phyloP scores from a whole-genome alignment of 1,140 invertebrate species.

The Ridgeia piscesae region DNA sequence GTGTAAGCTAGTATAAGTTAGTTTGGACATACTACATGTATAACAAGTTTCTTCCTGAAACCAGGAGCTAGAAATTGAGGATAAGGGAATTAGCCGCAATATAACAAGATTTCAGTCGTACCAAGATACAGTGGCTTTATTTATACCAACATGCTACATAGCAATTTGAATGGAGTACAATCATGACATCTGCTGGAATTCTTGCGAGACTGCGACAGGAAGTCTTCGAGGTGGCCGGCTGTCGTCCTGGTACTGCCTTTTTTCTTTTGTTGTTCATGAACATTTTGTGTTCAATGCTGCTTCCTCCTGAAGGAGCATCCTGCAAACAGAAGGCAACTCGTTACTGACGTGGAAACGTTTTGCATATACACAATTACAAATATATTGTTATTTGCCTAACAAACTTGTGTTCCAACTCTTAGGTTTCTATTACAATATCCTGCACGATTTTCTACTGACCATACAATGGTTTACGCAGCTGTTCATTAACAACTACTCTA shows the following conservation, averaged over 20 bases:
- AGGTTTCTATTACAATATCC: too few species aligned
- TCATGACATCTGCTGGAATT: not conserved
- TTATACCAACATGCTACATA: not conserved
- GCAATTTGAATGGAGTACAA: not conserved
- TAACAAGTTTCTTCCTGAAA: too few species aligned
- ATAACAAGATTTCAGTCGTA: not conserved
- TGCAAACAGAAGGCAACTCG: constrained; percentile 61
- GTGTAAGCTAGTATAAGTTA: too few species aligned
- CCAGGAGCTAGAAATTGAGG: not conserved
- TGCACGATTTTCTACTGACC: too few species aligned
- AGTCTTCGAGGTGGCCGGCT: not conserved
- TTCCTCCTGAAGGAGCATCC: constrained; percentile 94
- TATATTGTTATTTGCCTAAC: not conserved
- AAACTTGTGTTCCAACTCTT: too few species aligned
- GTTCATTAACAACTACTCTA: too few species aligned
- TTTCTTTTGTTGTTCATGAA: constrained; percentile 10
- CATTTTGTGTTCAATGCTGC: constrained; percentile 71
- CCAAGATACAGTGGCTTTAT: constrained; percentile 1
- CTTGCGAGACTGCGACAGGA: not conserved
- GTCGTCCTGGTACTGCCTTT: not conserved
- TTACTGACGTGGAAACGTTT: not conserved
- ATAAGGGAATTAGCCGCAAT: not conserved
- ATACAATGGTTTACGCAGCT: too few species aligned
- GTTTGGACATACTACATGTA: too few species aligned
- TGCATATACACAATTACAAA: not conserved